These are phyloP conservation scores for Drosophila prosaltans DNA, from an alignment of 1,140 invertebrate genomes.

Conservation along the genomic window DNA sequence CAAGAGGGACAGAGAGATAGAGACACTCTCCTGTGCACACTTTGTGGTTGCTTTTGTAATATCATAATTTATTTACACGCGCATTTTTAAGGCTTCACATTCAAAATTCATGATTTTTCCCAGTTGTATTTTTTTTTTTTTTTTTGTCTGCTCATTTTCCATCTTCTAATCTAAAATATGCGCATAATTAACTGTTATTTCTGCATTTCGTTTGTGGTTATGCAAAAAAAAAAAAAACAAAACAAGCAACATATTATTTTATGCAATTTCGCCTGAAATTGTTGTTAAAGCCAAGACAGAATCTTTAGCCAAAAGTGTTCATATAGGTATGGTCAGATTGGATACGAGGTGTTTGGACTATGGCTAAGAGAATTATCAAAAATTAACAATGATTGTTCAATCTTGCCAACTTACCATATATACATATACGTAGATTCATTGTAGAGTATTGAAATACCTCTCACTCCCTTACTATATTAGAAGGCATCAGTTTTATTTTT, in stretches of 20 bases:
- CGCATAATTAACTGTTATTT: constrained; percentile 61
- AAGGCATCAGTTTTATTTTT: no score
- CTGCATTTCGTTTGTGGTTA: constrained; percentile 53
- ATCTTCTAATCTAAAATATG: constrained; percentile 64
- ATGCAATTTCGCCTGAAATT: neutral
- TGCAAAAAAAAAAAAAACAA: constrained; percentile 1
- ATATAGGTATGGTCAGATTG: no score
- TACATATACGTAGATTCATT: no score
- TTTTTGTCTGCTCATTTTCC: constrained; percentile 21
- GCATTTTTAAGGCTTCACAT: constrained; percentile 68
- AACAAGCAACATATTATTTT: constrained; percentile 4
- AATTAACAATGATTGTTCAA: no score
- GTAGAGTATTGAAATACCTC: no score
- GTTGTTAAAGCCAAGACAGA: neutral
- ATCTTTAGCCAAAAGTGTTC: neutral
- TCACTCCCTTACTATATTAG: no score
- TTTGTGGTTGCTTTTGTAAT: constrained; percentile 65
- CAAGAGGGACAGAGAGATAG: neutral
- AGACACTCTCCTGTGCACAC: constrained; percentile 39
- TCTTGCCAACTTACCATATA: no score
- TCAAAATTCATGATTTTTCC: constrained; percentile 64
- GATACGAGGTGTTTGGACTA: no score
- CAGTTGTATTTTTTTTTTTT: constrained; percentile 13
- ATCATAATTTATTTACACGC: constrained; percentile 66
- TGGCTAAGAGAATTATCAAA: no score